Conservation (phyloP, 2,113 vertebrate genomes). For the Melanocharis versteri region DNA sequence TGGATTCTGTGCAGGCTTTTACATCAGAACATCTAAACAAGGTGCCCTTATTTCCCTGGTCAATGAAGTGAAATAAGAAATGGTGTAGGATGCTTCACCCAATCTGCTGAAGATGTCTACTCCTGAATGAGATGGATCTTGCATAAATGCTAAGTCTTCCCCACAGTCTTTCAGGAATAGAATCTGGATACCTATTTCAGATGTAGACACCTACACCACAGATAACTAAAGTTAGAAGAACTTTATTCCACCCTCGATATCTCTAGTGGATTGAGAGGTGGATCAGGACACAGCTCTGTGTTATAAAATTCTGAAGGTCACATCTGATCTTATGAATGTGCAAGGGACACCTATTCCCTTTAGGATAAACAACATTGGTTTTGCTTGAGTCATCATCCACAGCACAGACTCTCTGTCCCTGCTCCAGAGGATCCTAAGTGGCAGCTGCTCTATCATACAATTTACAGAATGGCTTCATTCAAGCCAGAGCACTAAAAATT, state of each 20-base stretch:
- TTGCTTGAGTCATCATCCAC: background rate
- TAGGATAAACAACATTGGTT: background rate
- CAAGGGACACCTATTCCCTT: background rate
- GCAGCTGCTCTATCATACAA: background rate
- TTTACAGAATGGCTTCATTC: background rate
- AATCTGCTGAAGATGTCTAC: background rate
- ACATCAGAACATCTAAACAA: background rate
- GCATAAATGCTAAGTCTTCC: background rate
- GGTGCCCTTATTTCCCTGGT: background rate
- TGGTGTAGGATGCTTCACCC: background rate
- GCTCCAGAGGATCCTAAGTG: background rate
- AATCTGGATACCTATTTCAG: background rate
- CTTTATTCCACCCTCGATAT: background rate
- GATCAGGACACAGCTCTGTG: background rate
- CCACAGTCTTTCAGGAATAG: background rate
- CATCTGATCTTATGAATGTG: background rate
- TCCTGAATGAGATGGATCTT: background rate
- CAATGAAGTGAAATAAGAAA: background rate
- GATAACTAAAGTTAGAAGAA: background rate
- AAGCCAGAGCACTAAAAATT: background rate
- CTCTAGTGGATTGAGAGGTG: background rate
- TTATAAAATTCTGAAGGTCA: background rate
- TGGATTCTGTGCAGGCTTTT: background rate
- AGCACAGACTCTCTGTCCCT: background rate
- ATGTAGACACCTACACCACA: background rate